Percentiles rank a stretch among this genome's conserved stretches.
phyloP scores from a whole-genome alignment of 2,797 vertebrate species.

The Trichosurus vulpecula region DNA sequence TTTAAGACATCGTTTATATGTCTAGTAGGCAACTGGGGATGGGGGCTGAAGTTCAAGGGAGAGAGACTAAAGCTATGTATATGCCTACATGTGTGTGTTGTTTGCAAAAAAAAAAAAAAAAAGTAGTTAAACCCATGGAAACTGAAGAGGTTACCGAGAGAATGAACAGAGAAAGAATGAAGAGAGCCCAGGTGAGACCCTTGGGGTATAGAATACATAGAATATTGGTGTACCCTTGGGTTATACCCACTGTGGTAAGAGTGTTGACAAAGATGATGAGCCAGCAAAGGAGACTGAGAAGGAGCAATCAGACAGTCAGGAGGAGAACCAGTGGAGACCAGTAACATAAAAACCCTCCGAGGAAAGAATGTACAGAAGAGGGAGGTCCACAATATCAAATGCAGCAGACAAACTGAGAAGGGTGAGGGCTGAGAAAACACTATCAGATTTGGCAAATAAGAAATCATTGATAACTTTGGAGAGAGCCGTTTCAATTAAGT shows the following conservation, averaged over 20 bases:
- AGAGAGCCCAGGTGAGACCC: neutral
- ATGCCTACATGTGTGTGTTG: neutral
- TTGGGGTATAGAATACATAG: neutral
- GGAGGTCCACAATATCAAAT: neutral
- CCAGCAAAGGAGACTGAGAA: neutral
- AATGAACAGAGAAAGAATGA: neutral
- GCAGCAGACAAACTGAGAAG: neutral
- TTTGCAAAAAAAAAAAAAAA: neutral
- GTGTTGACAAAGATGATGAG: neutral
- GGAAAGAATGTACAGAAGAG: neutral
- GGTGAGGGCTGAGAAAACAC: neutral
- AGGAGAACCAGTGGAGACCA: neutral
- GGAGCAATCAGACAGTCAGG: too few relatives aligned
- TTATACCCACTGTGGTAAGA: neutral
- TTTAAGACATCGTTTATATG: neutral
- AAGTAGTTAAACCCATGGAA: neutral
- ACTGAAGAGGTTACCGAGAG: neutral
- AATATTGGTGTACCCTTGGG: neutral
- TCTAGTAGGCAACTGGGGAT: neutral
- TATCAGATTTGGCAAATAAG: neutral
- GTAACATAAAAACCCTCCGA: neutral
- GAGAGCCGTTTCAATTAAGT: neutral
- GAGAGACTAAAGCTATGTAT: neutral
- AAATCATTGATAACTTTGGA: neutral
- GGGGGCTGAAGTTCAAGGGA: neutral